phyloP scores from a whole-genome alignment of 2,113 vertebrate species.

The Indicator indicator region DNA sequence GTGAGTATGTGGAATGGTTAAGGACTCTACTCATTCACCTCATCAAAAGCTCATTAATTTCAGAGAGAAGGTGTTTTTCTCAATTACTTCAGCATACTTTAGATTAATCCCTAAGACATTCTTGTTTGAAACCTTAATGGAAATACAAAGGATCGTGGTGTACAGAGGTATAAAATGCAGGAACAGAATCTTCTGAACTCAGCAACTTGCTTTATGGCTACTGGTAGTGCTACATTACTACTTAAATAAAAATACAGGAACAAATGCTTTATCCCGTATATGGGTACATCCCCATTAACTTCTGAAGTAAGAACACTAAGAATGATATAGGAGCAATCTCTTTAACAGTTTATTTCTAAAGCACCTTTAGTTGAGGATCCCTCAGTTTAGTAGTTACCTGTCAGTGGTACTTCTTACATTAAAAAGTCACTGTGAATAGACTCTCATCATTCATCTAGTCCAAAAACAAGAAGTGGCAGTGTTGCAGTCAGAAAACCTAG shows the following conservation, averaged over 20 bases:
- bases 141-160: background rate
- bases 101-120: background rate
- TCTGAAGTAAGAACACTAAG: background rate
- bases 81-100: background rate
- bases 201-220: background rate
- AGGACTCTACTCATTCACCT: background rate
- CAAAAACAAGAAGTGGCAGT: background rate
- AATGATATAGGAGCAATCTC: background rate
- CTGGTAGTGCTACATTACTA: background rate
- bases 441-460: background rate
- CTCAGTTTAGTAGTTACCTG: background rate
- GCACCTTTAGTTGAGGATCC: background rate
- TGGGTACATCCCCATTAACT: background rate
- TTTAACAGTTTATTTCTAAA: background rate
- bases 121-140: background rate
- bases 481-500: background rate
- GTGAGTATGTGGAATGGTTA: background rate
- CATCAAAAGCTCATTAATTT: background rate
- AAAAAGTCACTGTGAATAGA: background rate
- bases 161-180: background rate
- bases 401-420: background rate
- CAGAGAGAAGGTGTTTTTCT: background rate
- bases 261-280: background rate
- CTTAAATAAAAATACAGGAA: background rate
- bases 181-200: background rate